A percentile compares a stretch with the other conserved stretches of the same genome.
phyloP scores from a whole-genome alignment of 2,113 vertebrate genomes.

The Gallinago paraguaiae region DNA sequence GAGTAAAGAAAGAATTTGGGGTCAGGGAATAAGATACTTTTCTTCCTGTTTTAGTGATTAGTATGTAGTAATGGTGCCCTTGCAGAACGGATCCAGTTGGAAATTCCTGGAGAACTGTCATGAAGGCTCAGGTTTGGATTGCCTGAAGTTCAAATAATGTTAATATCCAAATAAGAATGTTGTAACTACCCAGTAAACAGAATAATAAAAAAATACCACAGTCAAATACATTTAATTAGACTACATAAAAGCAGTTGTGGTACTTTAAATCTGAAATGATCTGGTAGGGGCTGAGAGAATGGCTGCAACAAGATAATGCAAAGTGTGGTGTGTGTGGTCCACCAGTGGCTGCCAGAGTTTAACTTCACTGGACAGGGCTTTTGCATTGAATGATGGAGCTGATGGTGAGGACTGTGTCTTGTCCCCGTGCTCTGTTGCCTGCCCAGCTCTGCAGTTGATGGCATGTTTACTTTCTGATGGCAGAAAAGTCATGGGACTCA shows the following conservation, averaged over 20 bases:
- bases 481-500: not conserved
- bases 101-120: not conserved
- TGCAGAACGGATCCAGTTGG: not conserved
- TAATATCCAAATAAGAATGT: not conserved
- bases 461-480: not conserved
- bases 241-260: not conserved
- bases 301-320: not conserved
- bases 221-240: not conserved
- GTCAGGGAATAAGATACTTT: not conserved
- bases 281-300: not conserved
- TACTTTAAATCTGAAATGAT: not conserved
- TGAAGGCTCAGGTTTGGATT: not conserved
- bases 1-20: not conserved
- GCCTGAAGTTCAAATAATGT: not conserved
- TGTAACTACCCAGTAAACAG: not conserved
- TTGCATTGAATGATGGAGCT: not conserved
- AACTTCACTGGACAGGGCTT: not conserved
- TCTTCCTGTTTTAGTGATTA: not conserved
- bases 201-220: not conserved
- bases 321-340: not conserved
- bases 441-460: not conserved
- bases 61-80: not conserved
- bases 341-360: not conserved
- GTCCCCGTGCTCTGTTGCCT: fast-evolving
- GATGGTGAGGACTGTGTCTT: not conserved